Percentiles rank a stretch among this genome's conserved stretches.
Evolutionary conservation across 2,797 vertebrate species (phyloP).

Genomic region (Smutsia gigantea): DNA sequence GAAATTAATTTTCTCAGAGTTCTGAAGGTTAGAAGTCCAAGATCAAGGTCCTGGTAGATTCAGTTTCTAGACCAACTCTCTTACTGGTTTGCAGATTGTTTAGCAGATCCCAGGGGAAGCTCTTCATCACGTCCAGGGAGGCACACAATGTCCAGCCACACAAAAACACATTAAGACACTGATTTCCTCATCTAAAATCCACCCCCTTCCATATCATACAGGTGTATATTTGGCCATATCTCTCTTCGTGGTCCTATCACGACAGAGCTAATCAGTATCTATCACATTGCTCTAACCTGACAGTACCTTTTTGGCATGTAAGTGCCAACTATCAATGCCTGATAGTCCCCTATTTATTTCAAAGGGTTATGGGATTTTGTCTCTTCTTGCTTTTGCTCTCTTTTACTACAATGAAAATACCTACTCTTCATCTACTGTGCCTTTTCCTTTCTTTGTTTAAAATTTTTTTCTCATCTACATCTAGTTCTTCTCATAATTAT

Average conservation of each 20-base stretch:
- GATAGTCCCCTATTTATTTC: background rate
- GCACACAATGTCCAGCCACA: background rate
- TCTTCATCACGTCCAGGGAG: background rate
- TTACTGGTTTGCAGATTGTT: background rate
- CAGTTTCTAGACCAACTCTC: background rate
- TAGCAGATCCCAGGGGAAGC: background rate
- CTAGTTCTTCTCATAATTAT: background rate
- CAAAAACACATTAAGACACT: background rate
- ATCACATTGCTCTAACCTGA: background rate
- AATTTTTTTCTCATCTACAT: background rate
- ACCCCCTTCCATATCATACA: background rate
- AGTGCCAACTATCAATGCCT: background rate
- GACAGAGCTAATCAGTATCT: background rate
- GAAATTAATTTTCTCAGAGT: background rate
- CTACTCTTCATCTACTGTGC: background rate
- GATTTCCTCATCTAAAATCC: too few relatives aligned
- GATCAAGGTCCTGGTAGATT: background rate
- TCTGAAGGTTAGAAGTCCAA: background rate
- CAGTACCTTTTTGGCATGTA: background rate
- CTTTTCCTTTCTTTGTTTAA: background rate
- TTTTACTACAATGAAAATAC: background rate
- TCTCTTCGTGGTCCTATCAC: background rate
- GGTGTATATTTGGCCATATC: too few relatives aligned
- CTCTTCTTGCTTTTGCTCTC: background rate
- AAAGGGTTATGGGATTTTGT: background rate